Evolutionary conservation across 2,888 invertebrate genomes (phyloP).

Genomic region (Ormyrus rosae): DNA sequence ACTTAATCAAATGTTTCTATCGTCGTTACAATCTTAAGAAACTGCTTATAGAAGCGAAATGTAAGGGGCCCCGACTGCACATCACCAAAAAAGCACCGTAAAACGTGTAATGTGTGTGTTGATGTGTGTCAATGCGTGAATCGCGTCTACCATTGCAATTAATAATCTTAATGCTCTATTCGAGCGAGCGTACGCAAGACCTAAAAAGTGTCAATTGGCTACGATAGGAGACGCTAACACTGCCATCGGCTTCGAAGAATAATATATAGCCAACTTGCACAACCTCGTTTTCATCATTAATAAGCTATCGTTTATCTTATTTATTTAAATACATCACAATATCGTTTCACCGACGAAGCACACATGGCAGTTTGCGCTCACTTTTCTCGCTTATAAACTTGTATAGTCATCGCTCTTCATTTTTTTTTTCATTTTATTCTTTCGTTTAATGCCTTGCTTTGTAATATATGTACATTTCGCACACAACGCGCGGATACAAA

Average conservation of each 20-base stretch:
- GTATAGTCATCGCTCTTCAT: conserved; percentile 17
- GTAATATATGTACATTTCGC: conserved; percentile 41
- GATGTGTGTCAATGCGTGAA: not conserved
- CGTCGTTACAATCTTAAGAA: no score
- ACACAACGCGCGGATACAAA: conserved; percentile 47
- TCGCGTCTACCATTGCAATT: conserved; percentile 34
- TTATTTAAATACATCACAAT: conserved; percentile 42
- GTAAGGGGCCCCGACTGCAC: conserved; percentile 32
- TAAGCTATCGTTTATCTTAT: not conserved
- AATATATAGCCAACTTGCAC: conserved; percentile 26
- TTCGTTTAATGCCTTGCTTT: conserved; percentile 32
- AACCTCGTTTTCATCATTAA: conserved; percentile 26
- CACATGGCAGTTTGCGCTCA: conserved; percentile 31
- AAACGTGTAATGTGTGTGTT: conserved; percentile 20
- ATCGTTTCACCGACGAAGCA: conserved; percentile 46
- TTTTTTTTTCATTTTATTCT: conserved; percentile 12
- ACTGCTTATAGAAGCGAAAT: not conserved
- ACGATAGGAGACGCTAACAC: conserved; percentile 20
- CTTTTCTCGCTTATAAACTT: conserved; percentile 3
- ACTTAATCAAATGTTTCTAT: no score
- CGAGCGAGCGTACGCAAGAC: conserved; percentile 15
- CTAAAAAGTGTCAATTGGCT: conserved; percentile 33
- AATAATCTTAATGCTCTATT: conserved; percentile 6
- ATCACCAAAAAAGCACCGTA: conserved; percentile 53
- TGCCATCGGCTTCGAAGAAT: conserved; percentile 46